Evolutionary conservation across 2,888 invertebrate species (phyloP).

Genomic region (Podotricha telesiphe): DNA sequence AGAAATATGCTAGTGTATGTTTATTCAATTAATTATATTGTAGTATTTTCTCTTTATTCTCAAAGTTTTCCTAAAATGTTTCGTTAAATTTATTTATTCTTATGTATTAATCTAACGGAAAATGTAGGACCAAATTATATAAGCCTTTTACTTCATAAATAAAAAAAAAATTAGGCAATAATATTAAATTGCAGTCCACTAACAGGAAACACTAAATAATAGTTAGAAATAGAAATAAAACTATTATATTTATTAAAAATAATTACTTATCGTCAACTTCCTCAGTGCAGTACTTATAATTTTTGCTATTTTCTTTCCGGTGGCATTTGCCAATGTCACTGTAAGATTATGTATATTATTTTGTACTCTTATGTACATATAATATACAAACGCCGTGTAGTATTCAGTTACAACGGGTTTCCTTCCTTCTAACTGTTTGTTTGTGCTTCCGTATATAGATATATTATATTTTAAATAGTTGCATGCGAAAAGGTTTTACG

Average conservation of each 20-base stretch:
- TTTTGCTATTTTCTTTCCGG: conserved; percentile 22
- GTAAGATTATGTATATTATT: conserved; percentile 14
- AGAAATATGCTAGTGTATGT: no score
- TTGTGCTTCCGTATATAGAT: conserved; percentile 4
- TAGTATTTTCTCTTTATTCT: no score
- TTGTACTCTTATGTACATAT: conserved; percentile 10
- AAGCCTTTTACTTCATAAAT: no score
- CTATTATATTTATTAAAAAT: not conserved
- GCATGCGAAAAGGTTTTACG: not conserved
- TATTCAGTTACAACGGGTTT: conserved; percentile 21
- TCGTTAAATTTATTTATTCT: no score
- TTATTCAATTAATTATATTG: no score
- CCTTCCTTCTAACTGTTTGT: conserved; percentile 19
- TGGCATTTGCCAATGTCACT: conserved; percentile 15
- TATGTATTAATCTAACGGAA: no score
- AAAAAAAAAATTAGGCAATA: not conserved
- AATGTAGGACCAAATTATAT: no score
- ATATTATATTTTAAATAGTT: not conserved
- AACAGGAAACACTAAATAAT: not conserved
- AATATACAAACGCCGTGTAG: not conserved
- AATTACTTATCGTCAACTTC: not conserved
- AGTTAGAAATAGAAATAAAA: not conserved
- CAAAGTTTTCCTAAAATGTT: no score
- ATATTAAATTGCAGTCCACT: not conserved
- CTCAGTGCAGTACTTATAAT: conserved; percentile 3